These are phyloP conservation scores for Proteles cristata DNA, from an alignment of 2,113 vertebrate species.

Conservation along the genomic window DNA sequence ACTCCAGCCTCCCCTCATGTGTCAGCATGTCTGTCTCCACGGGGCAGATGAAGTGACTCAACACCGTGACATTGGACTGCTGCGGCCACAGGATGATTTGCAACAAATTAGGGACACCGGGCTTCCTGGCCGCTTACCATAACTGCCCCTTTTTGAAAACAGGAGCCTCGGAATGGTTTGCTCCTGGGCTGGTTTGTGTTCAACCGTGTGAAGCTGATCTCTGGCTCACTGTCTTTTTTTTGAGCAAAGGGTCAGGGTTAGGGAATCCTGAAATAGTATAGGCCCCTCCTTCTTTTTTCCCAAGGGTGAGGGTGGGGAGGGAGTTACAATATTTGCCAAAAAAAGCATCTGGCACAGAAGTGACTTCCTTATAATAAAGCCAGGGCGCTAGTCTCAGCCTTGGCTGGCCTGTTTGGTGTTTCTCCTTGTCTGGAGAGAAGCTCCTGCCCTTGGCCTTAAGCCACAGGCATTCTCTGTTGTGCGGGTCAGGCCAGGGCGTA, in stretches of 20 bases:
- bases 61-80: accelerated
- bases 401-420: neutral
- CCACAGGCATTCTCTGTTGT: neutral
- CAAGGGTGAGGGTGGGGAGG: neutral
- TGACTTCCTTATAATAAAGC: conserved; percentile 35
- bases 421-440: neutral
- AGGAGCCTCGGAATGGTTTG: neutral
- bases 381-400: neutral
- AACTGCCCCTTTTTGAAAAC: neutral
- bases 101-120: neutral
- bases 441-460: neutral
- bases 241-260: neutral
- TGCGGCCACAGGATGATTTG: accelerated
- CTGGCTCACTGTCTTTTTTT: neutral
- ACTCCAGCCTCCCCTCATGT: no score
- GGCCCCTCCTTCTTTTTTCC: neutral
- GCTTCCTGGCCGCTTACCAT: neutral
- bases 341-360: neutral
- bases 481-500: neutral
- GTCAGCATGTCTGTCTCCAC: accelerated
- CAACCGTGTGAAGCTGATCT: neutral
- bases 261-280: neutral
- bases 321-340: neutral
- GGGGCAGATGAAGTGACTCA: neutral
- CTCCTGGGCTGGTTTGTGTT: neutral